phyloP scores from a whole-genome alignment of 2,888 invertebrate genomes.

The Dryomyza anilis region DNA sequence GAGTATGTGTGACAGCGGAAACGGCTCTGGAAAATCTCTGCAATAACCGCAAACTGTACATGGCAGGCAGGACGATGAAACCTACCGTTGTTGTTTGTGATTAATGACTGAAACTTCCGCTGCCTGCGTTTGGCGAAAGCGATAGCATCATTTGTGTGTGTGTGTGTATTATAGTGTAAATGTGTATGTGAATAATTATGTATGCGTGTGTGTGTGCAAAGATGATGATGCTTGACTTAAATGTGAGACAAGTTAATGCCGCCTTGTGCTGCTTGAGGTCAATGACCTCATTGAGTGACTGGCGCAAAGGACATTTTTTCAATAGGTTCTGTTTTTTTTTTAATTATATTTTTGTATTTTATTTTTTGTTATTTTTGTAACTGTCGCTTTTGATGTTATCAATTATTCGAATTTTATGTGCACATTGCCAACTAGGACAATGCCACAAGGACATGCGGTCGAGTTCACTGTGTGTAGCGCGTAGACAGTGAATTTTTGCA shows the following conservation, averaged over 20 bases:
- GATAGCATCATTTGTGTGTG: background rate
- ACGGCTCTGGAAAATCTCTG: background rate
- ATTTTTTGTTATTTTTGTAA: conserved; percentile 2
- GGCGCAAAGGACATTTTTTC: background rate
- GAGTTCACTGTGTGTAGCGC: no score
- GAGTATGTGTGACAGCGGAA: background rate
- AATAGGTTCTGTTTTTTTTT: background rate
- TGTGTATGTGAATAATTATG: background rate
- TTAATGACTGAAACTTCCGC: conserved; percentile 13
- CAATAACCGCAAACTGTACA: conserved; percentile 13
- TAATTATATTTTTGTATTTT: background rate
- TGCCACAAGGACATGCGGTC: no score
- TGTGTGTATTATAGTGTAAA: background rate
- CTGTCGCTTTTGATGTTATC: background rate
- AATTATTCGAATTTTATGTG: background rate
- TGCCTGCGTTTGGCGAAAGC: background rate
- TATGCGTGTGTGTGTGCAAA: background rate
- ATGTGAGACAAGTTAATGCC: background rate
- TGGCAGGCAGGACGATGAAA: conserved; percentile 5
- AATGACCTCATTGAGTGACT: conserved; percentile 4
- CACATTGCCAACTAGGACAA: background rate
- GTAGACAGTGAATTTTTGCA: no score
- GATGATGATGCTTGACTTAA: conserved; percentile 1
- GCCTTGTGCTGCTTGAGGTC: background rate
- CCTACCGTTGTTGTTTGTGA: no score